Conservation (phyloP, 1,140 invertebrate genomes). For the Megalopta genalis region DNA sequence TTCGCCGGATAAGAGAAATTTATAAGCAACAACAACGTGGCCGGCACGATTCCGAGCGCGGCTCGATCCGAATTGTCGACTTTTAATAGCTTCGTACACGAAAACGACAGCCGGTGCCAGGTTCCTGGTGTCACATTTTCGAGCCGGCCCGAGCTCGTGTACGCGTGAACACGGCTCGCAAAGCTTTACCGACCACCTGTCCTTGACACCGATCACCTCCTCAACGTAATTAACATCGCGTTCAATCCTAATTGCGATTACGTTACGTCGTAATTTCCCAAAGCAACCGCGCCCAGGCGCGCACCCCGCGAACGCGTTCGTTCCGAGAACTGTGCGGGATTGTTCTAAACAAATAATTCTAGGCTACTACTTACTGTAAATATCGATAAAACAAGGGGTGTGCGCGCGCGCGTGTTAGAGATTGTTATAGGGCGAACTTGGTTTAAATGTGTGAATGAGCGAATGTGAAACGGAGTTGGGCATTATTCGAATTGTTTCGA, state of each 20-base stretch:
- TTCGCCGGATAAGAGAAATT: slow-evolving; percentile 28
- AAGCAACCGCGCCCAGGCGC: neutral
- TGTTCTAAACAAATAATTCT: too few species aligned
- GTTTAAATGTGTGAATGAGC: too few species aligned
- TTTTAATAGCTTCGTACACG: slow-evolving; percentile 63
- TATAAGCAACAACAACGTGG: slow-evolving; percentile 25
- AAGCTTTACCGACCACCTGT: slow-evolving; percentile 15
- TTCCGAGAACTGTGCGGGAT: too few species aligned
- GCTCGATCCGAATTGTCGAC: slow-evolving; percentile 40
- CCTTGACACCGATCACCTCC: slow-evolving; percentile 53
- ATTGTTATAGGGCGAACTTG: too few species aligned
- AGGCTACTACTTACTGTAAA: too few species aligned
- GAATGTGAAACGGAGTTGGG: too few species aligned
- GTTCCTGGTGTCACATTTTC: slow-evolving; percentile 49
- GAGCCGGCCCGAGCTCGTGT: neutral
- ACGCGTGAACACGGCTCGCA: slow-evolving; percentile 33
- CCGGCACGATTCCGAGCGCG: slow-evolving; percentile 28
- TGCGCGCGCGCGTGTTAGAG: too few species aligned
- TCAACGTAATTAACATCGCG: slow-evolving; percentile 11
- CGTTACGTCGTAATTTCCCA: slow-evolving; percentile 19
- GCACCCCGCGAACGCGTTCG: too few species aligned
- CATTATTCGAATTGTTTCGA: too few species aligned
- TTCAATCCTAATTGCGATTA: neutral
- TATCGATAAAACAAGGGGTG: too few species aligned
- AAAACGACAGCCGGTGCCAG: slow-evolving; percentile 50